Evolutionary conservation across 1,140 invertebrate genomes (phyloP).

Genomic region (Apis florea): DNA sequence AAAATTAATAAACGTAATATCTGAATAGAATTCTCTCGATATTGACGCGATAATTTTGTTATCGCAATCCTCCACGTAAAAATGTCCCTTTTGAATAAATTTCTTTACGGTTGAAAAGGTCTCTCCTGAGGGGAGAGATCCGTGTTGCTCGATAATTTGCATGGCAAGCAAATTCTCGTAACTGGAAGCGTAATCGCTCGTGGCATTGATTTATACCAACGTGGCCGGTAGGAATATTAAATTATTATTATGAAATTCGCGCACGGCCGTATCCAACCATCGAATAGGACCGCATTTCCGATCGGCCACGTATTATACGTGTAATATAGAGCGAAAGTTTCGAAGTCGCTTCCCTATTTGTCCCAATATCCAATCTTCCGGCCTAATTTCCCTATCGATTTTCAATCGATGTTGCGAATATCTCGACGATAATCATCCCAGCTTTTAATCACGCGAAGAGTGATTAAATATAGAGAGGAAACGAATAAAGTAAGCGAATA

Average conservation of each 20-base stretch:
- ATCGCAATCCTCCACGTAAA: neutral
- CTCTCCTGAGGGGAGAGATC: neutral
- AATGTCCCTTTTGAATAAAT: neutral
- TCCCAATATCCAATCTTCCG: neutral
- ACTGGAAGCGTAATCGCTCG: slow-evolving; percentile 13
- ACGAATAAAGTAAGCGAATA: too few species aligned
- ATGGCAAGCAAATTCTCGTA: neutral
- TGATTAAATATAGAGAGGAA: too few species aligned
- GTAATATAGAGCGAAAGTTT: neutral
- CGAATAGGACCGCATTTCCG: neutral
- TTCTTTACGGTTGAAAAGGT: neutral
- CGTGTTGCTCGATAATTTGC: slow-evolving; percentile 1
- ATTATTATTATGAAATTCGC: slow-evolving; percentile 41
- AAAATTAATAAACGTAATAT: too few species aligned
- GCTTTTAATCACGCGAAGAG: too few species aligned
- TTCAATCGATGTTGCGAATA: neutral
- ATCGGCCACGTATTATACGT: neutral
- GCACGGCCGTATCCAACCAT: neutral
- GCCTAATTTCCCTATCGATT: neutral
- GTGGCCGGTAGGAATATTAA: slow-evolving; percentile 32
- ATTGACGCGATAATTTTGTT: too few species aligned
- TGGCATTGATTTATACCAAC: slow-evolving; percentile 28
- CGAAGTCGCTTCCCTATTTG: neutral
- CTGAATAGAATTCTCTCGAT: too few species aligned
- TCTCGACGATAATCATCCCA: neutral